These are phyloP conservation scores for Xenops minutus DNA, from an alignment of 2,797 vertebrate species.

Conservation along the genomic window DNA sequence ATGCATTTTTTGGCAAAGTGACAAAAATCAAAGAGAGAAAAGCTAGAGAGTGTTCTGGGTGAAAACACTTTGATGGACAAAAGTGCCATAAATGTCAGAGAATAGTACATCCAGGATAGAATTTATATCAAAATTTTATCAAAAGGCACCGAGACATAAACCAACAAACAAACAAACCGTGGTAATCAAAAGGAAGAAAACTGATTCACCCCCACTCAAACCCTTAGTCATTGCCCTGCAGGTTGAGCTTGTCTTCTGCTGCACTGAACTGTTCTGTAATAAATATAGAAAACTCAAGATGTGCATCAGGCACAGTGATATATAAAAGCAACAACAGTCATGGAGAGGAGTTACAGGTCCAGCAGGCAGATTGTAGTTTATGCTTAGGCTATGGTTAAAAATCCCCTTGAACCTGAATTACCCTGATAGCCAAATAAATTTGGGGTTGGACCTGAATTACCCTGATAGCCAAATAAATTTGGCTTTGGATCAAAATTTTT, in stretches of 20 bases:
- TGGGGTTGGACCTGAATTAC: not conserved
- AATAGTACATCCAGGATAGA: not conserved
- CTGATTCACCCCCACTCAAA: not conserved
- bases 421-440: not conserved
- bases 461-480: not conserved
- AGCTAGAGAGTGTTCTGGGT: not conserved
- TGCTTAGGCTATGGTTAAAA: not conserved
- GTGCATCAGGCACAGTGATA: not conserved
- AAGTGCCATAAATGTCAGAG: not conserved
- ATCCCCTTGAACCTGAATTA: fast-evolving
- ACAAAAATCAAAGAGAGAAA: not conserved
- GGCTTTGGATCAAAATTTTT: not conserved
- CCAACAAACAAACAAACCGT: not conserved
- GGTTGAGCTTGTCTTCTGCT: not conserved
- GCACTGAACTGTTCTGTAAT: not conserved
- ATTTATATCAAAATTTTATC: not conserved
- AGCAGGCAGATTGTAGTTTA: not conserved
- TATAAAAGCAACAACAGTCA: not conserved
- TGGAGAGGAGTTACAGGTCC: not conserved
- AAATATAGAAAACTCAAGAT: not conserved
- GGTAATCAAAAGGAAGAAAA: not conserved
- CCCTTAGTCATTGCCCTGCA: not conserved
- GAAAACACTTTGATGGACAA: not conserved
- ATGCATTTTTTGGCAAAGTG: constrained; percentile 27
- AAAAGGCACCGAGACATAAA: not conserved